Conservation (phyloP, 1,140 invertebrate species). For the Drosophila neocordata region DNA sequence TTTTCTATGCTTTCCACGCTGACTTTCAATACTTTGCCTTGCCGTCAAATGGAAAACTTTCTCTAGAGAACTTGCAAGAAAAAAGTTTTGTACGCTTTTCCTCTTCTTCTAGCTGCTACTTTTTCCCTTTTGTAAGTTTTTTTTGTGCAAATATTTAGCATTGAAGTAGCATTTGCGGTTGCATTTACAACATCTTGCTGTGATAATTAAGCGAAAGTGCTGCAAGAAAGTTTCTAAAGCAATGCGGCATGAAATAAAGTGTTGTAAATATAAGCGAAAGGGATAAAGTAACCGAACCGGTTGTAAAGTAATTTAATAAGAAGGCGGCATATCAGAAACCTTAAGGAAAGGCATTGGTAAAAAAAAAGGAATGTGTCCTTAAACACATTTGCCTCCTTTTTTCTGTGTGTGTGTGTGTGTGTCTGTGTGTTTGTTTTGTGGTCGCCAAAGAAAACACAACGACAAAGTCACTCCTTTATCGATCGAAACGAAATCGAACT, state of each 20-base stretch:
- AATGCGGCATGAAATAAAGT: conserved; percentile 9
- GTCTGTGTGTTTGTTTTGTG: not conserved
- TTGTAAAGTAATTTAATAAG: not conserved
- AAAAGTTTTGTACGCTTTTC: not conserved
- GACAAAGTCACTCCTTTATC: conserved; percentile 1
- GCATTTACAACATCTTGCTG: conserved; percentile 8
- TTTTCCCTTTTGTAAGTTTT: conserved; percentile 4
- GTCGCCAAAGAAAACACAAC: not conserved
- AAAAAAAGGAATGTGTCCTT: not conserved
- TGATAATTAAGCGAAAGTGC: conserved; percentile 9
- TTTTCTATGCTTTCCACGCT: not conserved
- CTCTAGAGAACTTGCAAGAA: not conserved
- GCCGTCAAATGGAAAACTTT: conserved; percentile 6
- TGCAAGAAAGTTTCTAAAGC: conserved; percentile 1
- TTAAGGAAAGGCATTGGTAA: not conserved
- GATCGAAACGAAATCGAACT: conserved; percentile 6
- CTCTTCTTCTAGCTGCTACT: not conserved
- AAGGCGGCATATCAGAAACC: not conserved
- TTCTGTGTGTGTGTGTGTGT: not conserved
- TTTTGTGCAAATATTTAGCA: conserved; percentile 13
- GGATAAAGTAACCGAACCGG: not conserved
- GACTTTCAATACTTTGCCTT: conserved; percentile 2
- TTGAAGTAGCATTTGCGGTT: conserved; percentile 13
- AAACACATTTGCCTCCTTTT: not conserved
- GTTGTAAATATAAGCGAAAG: not conserved